These are phyloP conservation scores for Boloria euphrosyne DNA, from an alignment of 2,888 invertebrate species.

Conservation along the genomic window DNA sequence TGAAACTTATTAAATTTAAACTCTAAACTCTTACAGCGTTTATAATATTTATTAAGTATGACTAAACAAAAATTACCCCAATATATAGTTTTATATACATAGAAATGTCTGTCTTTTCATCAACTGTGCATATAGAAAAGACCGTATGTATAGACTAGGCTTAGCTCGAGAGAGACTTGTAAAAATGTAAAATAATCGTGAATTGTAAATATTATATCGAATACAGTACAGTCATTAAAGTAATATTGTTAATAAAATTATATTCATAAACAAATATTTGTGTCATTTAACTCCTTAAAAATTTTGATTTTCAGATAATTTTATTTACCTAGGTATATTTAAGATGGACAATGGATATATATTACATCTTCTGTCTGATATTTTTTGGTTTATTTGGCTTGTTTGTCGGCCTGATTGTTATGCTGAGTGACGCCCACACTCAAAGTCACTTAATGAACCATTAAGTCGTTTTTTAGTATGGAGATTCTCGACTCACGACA, in stretches of 20 bases:
- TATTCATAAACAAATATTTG: slow-evolving; percentile 76
- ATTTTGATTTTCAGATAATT: not conserved
- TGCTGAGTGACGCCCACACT: no score
- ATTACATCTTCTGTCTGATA: no score
- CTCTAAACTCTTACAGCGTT: slow-evolving; percentile 28
- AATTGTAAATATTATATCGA: slow-evolving; percentile 81
- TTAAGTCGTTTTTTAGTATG: no score
- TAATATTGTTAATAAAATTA: slow-evolving; percentile 83
- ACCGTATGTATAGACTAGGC: slow-evolving; percentile 44
- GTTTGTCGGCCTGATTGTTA: no score
- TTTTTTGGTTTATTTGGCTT: no score
- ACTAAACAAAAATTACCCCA: not conserved
- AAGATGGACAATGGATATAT: not conserved
- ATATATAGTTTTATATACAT: slow-evolving; percentile 24
- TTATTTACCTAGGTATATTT: not conserved
- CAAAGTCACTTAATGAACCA: no score
- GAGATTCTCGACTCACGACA: no score
- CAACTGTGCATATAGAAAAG: slow-evolving; percentile 35
- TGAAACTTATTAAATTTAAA: not conserved
- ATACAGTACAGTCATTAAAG: slow-evolving; percentile 81
- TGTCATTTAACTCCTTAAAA: slow-evolving; percentile 51
- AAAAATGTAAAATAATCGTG: slow-evolving; percentile 76
- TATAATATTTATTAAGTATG: slow-evolving; percentile 19
- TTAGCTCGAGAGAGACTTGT: slow-evolving; percentile 68
- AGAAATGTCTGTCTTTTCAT: slow-evolving; percentile 20